phyloP scores from a whole-genome alignment of 2,113 vertebrate genomes.

The Podilymbus podiceps region DNA sequence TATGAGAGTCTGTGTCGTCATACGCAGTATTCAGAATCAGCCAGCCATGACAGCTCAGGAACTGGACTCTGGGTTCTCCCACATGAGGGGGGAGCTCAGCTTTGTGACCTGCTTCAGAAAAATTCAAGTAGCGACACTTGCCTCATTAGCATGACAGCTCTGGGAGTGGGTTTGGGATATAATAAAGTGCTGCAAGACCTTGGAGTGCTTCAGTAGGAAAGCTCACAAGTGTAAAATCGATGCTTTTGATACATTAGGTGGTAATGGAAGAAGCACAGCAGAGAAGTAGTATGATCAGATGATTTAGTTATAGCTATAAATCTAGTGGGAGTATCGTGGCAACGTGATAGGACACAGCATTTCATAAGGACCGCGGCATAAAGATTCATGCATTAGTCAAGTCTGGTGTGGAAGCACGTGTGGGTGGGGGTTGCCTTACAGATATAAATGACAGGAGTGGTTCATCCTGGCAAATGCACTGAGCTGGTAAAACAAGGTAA shows the following conservation, averaged over 20 bases:
- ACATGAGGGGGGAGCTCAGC: slow-evolving; percentile 24
- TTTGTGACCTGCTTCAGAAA: slow-evolving; percentile 30
- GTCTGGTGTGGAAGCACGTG: background rate
- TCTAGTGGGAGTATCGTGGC: slow-evolving; percentile 24
- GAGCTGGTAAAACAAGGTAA: background rate
- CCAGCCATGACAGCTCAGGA: slow-evolving; percentile 8
- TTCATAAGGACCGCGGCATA: background rate
- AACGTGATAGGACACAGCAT: slow-evolving; percentile 39
- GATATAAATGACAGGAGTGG: background rate
- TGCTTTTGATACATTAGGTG: slow-evolving; percentile 62
- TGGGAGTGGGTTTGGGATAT: slow-evolving; percentile 3
- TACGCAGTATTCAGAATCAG: slow-evolving; percentile 4
- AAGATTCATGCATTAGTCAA: slow-evolving; percentile 19
- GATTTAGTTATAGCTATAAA: slow-evolving; percentile 64
- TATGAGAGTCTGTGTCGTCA: background rate
- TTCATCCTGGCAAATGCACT: background rate
- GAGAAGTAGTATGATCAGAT: slow-evolving; percentile 53
- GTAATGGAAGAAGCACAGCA: slow-evolving; percentile 57
- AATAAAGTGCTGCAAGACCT: slow-evolving; percentile 51
- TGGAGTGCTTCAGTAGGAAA: background rate
- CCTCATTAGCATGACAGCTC: slow-evolving; percentile 61
- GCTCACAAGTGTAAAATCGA: slow-evolving; percentile 45
- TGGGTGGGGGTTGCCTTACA: background rate
- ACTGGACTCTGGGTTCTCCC: slow-evolving; percentile 40
- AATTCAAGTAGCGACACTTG: slow-evolving; percentile 13